These are phyloP conservation scores for Ardeotis arabs DNA, from an alignment of 2,113 vertebrate species.

Conservation along the genomic window DNA sequence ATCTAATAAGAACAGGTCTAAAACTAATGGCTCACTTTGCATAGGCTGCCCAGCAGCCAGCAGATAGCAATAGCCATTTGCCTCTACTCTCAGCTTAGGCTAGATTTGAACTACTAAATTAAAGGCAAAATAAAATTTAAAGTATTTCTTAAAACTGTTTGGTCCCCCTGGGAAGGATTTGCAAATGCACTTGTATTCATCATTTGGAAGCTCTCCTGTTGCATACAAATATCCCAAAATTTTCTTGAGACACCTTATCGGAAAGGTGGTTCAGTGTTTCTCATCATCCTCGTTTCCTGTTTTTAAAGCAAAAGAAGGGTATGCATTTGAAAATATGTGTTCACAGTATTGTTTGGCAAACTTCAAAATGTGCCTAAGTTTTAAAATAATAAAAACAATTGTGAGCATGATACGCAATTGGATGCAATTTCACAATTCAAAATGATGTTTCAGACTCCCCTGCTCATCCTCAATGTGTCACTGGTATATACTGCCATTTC, in stretches of 20 bases:
- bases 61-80: not conserved
- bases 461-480: not conserved
- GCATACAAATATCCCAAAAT: not conserved
- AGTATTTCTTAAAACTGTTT: not conserved
- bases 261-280: not conserved
- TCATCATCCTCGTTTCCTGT: not conserved
- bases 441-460: not conserved
- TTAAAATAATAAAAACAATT: not conserved
- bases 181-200: not conserved
- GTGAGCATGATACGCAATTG: not conserved
- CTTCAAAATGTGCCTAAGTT: not conserved
- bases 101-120: conserved; percentile 9
- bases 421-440: not conserved
- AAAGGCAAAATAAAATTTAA: conserved; percentile 25
- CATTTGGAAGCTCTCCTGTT: not conserved
- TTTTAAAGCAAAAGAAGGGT: not conserved
- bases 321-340: not conserved
- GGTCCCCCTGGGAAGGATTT: not conserved
- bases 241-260: not conserved
- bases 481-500: not conserved
- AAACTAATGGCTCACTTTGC: not conserved
- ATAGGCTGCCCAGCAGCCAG: not conserved
- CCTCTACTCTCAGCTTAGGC: not conserved
- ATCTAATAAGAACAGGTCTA: not conserved
- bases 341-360: not conserved